Percentiles rank a stretch among this genome's conserved stretches.
phyloP scores from a whole-genome alignment of 2,797 vertebrate genomes.

The Enteromius unitaeniatus region DNA sequence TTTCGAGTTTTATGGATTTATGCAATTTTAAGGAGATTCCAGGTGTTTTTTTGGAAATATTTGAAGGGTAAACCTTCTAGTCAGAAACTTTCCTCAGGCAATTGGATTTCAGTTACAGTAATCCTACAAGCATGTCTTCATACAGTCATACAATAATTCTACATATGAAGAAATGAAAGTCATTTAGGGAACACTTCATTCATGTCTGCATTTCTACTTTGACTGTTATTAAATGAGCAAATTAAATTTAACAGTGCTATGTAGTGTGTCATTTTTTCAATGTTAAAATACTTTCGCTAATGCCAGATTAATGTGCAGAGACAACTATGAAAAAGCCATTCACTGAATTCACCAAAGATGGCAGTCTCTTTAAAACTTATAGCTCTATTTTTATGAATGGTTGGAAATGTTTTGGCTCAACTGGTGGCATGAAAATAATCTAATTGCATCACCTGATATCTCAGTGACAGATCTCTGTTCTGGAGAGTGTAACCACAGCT shows the following conservation, averaged over 20 bases:
- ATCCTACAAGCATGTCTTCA: slow-evolving; percentile 23
- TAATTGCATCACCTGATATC: slow-evolving; percentile 7
- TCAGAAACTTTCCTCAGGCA: slow-evolving; percentile 53
- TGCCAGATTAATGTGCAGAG: not conserved
- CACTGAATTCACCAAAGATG: slow-evolving; percentile 4
- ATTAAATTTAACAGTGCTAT: slow-evolving; percentile 7
- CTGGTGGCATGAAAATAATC: not conserved
- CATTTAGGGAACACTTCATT: not conserved
- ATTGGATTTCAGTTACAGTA: slow-evolving; percentile 43
- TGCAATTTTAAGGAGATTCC: slow-evolving; percentile 43
- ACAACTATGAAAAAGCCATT: not conserved
- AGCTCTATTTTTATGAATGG: not conserved
- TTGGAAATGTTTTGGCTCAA: not conserved
- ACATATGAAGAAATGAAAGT: slow-evolving; percentile 10
- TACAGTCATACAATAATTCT: slow-evolving; percentile 42
- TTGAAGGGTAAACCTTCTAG: slow-evolving; percentile 54
- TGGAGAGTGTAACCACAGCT: slow-evolving; percentile 58
- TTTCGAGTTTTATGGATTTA: slow-evolving; percentile 54
- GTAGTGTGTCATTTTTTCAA: not conserved
- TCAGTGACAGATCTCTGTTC: slow-evolving; percentile 55
- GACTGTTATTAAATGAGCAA: slow-evolving; percentile 3
- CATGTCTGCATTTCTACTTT: not conserved
- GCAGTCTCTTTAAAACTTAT: not conserved
- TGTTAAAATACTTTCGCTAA: not conserved
- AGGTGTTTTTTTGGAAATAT: slow-evolving; percentile 57